phyloP scores from a whole-genome alignment of 92 coral and sea anemone species.

The Hydrozoanthus gracilis region DNA sequence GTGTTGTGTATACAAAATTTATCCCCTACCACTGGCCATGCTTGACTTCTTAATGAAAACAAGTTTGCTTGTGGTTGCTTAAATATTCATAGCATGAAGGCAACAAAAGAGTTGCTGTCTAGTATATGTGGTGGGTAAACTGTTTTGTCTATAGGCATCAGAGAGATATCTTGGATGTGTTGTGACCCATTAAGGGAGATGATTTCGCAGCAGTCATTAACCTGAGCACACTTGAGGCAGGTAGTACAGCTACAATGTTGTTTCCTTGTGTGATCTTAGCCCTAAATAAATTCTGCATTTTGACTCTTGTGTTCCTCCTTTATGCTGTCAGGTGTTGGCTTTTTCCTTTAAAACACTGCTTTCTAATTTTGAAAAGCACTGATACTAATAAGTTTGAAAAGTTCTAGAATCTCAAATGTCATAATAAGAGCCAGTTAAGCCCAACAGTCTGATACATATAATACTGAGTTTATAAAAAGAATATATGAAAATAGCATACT shows the following conservation, averaged over 20 bases:
- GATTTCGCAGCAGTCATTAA: not conserved
- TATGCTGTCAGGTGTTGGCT: not conserved
- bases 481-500: too few relatives aligned
- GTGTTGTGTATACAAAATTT: conserved; percentile 17
- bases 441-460: too few relatives aligned
- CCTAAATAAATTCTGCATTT: not conserved
- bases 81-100: conserved; percentile 58
- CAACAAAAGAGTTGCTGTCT: conserved; percentile 41
- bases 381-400: not conserved
- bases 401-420: too few relatives aligned
- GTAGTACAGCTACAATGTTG: not conserved
- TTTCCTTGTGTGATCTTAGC: not conserved
- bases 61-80: conserved; percentile 71
- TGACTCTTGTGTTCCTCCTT: not conserved
- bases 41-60: conserved; percentile 50
- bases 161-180: conserved; percentile 10
- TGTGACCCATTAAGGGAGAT: conserved; percentile 40
- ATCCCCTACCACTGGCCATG: not conserved
- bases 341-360: not conserved
- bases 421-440: too few relatives aligned
- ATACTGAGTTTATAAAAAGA: too few relatives aligned
- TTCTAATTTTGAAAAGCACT: not conserved
- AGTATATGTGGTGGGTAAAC: not conserved
- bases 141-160: conserved; percentile 29
- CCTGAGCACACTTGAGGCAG: conserved; percentile 17